A percentile compares a stretch with the other conserved stretches of the same genome.
Evolutionary conservation across 2,888 invertebrate genomes (phyloP).

Genomic region (Eremobia ochroleuca): DNA sequence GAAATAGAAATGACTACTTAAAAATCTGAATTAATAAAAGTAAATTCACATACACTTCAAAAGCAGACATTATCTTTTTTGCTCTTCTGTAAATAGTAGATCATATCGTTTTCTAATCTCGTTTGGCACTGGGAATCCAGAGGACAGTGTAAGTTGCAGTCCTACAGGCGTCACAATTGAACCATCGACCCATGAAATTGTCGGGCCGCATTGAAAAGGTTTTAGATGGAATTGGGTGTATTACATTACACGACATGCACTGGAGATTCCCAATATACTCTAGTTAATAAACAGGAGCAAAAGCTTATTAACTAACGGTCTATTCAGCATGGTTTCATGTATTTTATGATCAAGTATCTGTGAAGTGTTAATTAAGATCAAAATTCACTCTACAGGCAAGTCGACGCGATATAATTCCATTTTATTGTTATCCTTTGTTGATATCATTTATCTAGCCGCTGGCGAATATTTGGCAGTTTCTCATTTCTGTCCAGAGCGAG

Average conservation of each 20-base stretch:
- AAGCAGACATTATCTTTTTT: not conserved
- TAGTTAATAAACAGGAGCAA: conserved; percentile 15
- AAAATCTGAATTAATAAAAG: conserved; percentile 3
- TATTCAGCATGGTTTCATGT: conserved; percentile 16
- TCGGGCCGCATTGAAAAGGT: conserved; percentile 52
- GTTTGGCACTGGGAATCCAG: conserved; percentile 36
- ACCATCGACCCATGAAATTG: conserved; percentile 65
- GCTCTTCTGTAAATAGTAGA: conserved; percentile 8
- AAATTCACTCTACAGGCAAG: conserved; percentile 16
- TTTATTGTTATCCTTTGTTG: conserved; percentile 46
- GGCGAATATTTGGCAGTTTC: conserved; percentile 67
- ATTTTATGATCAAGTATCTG: conserved; percentile 15
- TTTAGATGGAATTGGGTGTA: conserved; percentile 49
- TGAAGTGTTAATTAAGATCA: conserved; percentile 17
- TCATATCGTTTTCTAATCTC: conserved; percentile 41
- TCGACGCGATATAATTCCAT: conserved; percentile 24
- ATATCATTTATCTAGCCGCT: conserved; percentile 41
- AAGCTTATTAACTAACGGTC: conserved; percentile 16
- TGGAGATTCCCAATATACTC: conserved; percentile 27
- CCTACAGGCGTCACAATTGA: conserved; percentile 58
- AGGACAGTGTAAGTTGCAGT: conserved; percentile 58
- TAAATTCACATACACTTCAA: conserved; percentile 16
- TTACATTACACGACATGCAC: conserved; percentile 32
- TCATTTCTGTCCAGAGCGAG: conserved; percentile 71
- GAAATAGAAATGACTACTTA: not conserved